Evolutionary conservation across 2,888 invertebrate species (phyloP), one percentile per base, ranked within the genome.

Genomic region (Pseudoips prasinana): DNA sequence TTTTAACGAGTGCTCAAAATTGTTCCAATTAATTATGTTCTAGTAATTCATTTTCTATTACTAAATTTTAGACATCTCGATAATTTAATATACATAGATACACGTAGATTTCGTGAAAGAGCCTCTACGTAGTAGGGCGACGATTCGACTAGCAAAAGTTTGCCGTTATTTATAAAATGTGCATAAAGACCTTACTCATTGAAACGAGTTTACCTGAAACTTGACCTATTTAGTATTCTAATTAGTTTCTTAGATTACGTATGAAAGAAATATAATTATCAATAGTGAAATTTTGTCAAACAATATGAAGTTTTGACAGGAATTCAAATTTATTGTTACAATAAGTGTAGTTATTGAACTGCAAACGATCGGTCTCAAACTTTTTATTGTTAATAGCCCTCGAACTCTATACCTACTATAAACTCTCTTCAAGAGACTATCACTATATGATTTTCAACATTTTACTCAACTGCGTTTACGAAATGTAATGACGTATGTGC

Each of bases 1-100:
- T 81, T 79, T 86, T 88, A 88, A 88, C 87, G 77, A 88, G 87
- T 88, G 87, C 87, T 86, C 73, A 71, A 84, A 84, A 80, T 81
- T 82, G 77, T 73, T 81, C 76, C 82, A 80, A 81, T 80, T 73
- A 71, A 69, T 77, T 85, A 84, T 73, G 81, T 69, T 77, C 85
- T 86, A 87, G 78, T 85, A 85, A 85, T 86, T 86, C 85, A 76
- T 84, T 84, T 59, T 77, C 78, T 86, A 85, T 81, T 64, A 76
- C 86, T 86, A 87, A 81, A 64, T 68, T 77, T 83, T 76, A 74
- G 67, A 70, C 66, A 75, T 74, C 73, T 71, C 65, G 66, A 78
- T 69, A 76, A 65, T 76, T 58, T 77, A 73, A 73, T 77, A 78
- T 77, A 70, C 73, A 79, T 76, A 79, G 65, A 72, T 74, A 81